These are phyloP conservation scores for Eunapius fragilis DNA, from an alignment of 37 sponge, comb jelly and placozoan genomes.

Conservation along the genomic window DNA sequence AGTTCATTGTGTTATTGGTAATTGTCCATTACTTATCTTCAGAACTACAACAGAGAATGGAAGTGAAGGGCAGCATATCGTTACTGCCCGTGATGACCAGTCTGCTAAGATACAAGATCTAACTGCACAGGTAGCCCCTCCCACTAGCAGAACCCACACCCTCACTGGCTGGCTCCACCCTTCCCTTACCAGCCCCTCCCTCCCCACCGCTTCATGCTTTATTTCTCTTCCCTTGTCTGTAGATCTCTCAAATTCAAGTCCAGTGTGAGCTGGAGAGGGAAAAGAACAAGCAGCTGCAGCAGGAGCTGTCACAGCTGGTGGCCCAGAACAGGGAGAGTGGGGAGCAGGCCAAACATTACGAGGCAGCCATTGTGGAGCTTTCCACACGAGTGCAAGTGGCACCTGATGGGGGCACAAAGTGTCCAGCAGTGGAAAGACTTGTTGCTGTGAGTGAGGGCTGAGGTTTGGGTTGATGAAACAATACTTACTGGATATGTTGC, in stretches of 20 bases:
- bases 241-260: neutral
- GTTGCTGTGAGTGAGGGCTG: neutral
- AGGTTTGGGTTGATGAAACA: neutral
- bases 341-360: neutral
- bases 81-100: neutral
- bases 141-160: neutral
- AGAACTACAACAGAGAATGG: neutral
- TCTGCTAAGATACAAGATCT: neutral
- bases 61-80: neutral
- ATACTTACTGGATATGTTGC: too few relatives aligned
- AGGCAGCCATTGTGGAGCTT: neutral
- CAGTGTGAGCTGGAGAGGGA: neutral
- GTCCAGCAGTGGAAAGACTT: neutral
- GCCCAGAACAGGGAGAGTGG: neutral
- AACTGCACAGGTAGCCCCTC: neutral
- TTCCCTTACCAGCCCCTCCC: neutral
- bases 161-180: neutral
- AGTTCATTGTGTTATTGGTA: neutral
- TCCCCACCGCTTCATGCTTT: neutral
- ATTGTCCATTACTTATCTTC: neutral
- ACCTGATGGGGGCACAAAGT: neutral
- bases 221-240: neutral
- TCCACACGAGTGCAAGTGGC: neutral
- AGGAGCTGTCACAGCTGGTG: neutral
- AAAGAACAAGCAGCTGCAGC: neutral